These are phyloP conservation scores for Archegozetes longisetosus DNA, from an alignment of 1,140 invertebrate genomes.

Conservation along the genomic window DNA sequence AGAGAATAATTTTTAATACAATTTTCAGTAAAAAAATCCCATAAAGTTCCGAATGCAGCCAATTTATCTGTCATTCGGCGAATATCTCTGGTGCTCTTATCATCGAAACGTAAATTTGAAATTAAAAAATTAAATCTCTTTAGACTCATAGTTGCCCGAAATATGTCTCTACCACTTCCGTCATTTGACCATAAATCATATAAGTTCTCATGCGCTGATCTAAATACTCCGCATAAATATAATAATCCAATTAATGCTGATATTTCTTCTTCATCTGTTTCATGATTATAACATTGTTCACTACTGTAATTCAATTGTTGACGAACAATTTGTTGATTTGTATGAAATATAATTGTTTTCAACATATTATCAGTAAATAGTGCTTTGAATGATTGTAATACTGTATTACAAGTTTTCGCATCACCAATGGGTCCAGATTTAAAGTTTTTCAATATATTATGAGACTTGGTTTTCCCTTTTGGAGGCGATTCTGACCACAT, in stretches of 20 bases:
- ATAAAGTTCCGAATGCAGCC: constrained; percentile 16
- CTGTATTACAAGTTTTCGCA: background rate
- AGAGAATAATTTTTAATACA: constrained; percentile 15
- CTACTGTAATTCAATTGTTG: background rate
- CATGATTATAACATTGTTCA: background rate
- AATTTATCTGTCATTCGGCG: constrained; percentile 8
- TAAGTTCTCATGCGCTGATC: background rate
- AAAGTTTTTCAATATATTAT: background rate
- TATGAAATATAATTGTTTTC: background rate
- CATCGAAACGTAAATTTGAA: background rate
- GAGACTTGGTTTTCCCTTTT: background rate
- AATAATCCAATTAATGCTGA: background rate
- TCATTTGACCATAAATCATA: background rate
- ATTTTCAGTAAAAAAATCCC: constrained; percentile 15
- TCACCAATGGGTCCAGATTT: background rate
- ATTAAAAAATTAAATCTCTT: background rate
- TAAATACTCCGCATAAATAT: background rate
- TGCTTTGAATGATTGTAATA: background rate
- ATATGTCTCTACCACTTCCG: background rate
- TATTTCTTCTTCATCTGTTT: background rate
- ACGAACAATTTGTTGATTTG: background rate
- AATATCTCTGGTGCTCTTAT: background rate
- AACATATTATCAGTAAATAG: background rate
- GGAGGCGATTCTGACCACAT: no score
- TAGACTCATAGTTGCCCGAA: background rate